phyloP scores from a whole-genome alignment of 2,888 invertebrate genomes.

The Ligdia adustata region DNA sequence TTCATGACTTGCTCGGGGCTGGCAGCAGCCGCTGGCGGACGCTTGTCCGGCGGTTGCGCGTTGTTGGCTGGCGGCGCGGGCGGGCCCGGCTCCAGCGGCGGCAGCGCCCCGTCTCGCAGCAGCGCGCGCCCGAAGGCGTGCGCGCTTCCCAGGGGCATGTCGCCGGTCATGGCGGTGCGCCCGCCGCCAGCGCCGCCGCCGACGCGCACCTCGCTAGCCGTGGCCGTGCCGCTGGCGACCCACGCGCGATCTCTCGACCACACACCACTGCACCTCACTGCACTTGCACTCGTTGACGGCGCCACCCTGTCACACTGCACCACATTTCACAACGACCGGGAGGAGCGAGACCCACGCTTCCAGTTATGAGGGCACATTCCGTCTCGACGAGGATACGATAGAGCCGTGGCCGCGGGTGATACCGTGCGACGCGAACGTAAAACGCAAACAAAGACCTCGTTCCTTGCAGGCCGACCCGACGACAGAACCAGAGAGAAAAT shows the following conservation, averaged over 20 bases:
- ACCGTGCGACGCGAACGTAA: conserved; percentile 80
- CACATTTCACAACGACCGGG: conserved; percentile 78
- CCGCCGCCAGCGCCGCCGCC: conserved; percentile 76
- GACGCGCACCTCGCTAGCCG: conserved; percentile 76
- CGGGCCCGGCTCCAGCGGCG: conserved; percentile 78
- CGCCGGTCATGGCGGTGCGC: conserved; percentile 82
- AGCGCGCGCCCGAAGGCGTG: conserved; percentile 80
- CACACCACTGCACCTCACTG: conserved; percentile 81
- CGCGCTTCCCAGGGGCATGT: conserved; percentile 82
- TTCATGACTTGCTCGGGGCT: conserved; percentile 96
- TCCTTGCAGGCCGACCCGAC: conserved; percentile 65
- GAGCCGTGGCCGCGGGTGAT: conserved; percentile 67
- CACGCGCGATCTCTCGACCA: conserved; percentile 71
- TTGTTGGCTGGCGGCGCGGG: conserved; percentile 69
- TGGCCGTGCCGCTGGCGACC: conserved; percentile 74
- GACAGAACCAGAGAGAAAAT: conserved; percentile 83
- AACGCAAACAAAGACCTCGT: conserved; percentile 83
- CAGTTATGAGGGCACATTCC: conserved; percentile 81
- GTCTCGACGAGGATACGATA: conserved; percentile 74
- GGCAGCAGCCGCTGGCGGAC: conserved; percentile 85
- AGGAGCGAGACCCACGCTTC: conserved; percentile 79
- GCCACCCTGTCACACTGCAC: conserved; percentile 77
- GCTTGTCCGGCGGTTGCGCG: conserved; percentile 77
- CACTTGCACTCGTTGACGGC: conserved; percentile 79
- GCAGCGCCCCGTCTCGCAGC: conserved; percentile 79